Evolutionary conservation across 2,797 vertebrate species (phyloP), one percentile per base, ranked within the genome.

Genomic region (Limnodromus scolopaceus): DNA sequence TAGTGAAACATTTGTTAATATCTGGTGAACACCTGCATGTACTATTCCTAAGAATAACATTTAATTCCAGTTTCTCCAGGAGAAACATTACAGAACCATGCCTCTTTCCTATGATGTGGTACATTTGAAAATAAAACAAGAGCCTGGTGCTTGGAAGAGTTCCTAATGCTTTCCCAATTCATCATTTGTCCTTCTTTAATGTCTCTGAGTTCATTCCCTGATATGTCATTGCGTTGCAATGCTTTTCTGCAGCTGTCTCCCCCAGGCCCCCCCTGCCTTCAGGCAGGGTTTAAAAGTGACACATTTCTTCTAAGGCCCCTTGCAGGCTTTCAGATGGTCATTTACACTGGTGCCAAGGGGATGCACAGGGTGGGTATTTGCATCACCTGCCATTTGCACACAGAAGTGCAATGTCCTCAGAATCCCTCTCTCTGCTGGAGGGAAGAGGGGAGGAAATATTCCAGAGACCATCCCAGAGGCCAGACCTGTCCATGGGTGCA

Each of bases 21-120:
- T 74, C 77, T 96, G 80, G 18, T 71, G 84, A 95, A 70, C 93
- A 96, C 71, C 88, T 95, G 90, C 70, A 46, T 68, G 74, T 48
- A 16, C 39, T 53, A n/a, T 79, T 96, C 25, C 55, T 93, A 90
- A 93, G 92, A 90, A 90, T 70, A 95, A 94, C 34, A 94, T 84
- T 63, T 48, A 51, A 89, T 71, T 88, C 48, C 48, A 69, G 14
- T 82, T 96, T 90, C 64, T 95, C 74, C 80, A 84, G 58, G 8
- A 95, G 64, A 84, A 87, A 69, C 6, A 79, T 86, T 78, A 76
- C 49, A 79, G 36, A 84, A 7, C 23, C 16, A 11, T 89, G 41
- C 25, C 25, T 79, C 64, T 90, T 80, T 69, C 38, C 54, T 86
- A 15, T 90, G 63, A 90, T 92, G 84, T 90, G 65, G 79, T 86